phyloP scores from a whole-genome alignment of 2,797 vertebrate genomes.

The Benthosema pterotum region DNA sequence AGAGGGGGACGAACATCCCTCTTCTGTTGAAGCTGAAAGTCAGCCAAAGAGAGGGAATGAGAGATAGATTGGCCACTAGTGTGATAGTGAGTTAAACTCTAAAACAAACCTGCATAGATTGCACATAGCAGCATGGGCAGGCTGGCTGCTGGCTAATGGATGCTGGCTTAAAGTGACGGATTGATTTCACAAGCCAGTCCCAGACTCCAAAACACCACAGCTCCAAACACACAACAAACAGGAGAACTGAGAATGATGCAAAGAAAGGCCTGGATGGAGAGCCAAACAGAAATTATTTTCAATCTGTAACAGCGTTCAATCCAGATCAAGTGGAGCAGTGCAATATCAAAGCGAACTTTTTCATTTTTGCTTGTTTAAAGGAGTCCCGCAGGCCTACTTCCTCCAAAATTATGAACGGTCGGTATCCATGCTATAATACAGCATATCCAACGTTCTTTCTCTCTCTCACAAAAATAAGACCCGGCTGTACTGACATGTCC shows the following conservation, averaged over 20 bases:
- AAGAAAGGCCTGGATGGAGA: too few relatives aligned
- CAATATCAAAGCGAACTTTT: too few relatives aligned
- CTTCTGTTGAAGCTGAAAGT: constrained; percentile 43
- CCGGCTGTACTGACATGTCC: too few relatives aligned
- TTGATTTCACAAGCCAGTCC: constrained; percentile 45
- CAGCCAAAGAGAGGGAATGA: constrained; percentile 53
- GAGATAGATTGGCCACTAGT: constrained; percentile 26
- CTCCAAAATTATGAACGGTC: too few relatives aligned
- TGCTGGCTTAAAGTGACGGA: constrained; percentile 41
- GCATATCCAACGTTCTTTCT: too few relatives aligned
- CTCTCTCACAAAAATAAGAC: too few relatives aligned
- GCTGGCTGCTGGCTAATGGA: constrained; percentile 51
- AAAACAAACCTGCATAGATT: constrained; percentile 6
- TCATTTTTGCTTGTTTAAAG: too few relatives aligned
- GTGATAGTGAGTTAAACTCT: constrained; percentile 20
- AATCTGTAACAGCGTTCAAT: too few relatives aligned
- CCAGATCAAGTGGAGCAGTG: too few relatives aligned
- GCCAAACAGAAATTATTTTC: too few relatives aligned
- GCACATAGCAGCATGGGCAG: constrained; percentile 51
- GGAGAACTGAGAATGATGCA: constrained; percentile 8
- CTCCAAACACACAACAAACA: constrained; percentile 15
- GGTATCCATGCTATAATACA: too few relatives aligned
- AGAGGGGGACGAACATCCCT: constrained; percentile 2
- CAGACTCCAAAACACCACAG: constrained; percentile 29
- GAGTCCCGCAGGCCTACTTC: too few relatives aligned